Evolutionary conservation across 2,888 invertebrate species (phyloP), one percentile per base, ranked within the genome.

Genomic region (Polyploca ridens): DNA sequence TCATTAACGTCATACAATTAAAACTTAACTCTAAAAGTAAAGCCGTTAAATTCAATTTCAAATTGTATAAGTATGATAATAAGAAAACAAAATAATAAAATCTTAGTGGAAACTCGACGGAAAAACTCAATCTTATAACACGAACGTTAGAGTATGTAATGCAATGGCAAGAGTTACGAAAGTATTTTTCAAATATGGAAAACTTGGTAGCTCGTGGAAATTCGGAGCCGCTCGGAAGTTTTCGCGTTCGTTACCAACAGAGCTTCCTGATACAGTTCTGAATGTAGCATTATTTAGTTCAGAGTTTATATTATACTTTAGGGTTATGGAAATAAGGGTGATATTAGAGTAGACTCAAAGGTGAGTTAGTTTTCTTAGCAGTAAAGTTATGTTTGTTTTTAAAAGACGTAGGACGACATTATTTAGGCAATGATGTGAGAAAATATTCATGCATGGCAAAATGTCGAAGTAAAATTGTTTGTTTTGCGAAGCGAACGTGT

Each of bases 351-450:
- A 33, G 16, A 2, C 19, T 3, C 19, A 54, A 19, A 54, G 54
- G 54, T 54, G 19, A 19, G 54, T 19, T 10, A 54, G 2, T 54
- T 2, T 54, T 54, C 1, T 19, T 54, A 54, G 54, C 19, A 10
- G 54, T 10, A 54, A 54, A 54, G 16, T 10, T 54, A 54, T 59
- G 68, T 75, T 82, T 77, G 77, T 81, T 84, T 78, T 76, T 62
- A 64, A 64, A 54, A 54, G 10, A 54, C 54, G 54, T 54, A 54
- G 54, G 69, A 76, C 74, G 73, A 73, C 75, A 81, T 82, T 81
- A 82, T 82, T 80, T 76, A 77, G 75, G 78, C 79, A 86, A 86
- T 85, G 85, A 80, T 72, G 77, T 78, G 79, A 69, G 78, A 83
- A 81, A 85, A 85, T 78, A 78, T 78, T 59, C 41, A 33, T 54